Conservation (phyloP, 2,888 invertebrate species). For the Dorcus hopei region DNA sequence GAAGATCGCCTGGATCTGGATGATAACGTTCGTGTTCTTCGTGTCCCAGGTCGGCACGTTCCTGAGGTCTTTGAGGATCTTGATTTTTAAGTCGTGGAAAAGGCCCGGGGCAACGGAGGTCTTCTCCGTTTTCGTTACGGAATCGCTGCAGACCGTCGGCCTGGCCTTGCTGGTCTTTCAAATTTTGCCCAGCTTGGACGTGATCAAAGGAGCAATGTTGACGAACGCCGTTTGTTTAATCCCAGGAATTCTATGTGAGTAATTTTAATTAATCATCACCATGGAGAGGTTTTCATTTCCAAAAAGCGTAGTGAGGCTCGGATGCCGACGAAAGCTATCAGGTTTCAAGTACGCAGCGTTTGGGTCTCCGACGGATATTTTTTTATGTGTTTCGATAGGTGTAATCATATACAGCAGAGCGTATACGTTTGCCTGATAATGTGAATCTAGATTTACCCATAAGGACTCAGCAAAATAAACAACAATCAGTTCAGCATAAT, state of each 20-base stretch:
- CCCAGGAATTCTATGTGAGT: slow-evolving; percentile 62
- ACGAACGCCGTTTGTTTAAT: slow-evolving; percentile 80
- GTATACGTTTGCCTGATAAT: too few relatives aligned
- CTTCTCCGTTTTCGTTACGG: slow-evolving; percentile 62
- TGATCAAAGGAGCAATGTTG: slow-evolving; percentile 77
- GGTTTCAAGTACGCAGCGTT: too few relatives aligned
- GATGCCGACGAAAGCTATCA: too few relatives aligned
- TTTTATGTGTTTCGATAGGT: too few relatives aligned
- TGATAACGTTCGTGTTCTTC: slow-evolving; percentile 68
- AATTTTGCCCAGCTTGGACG: slow-evolving; percentile 71
- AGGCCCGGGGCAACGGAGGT: slow-evolving; percentile 58
- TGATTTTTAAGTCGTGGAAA: slow-evolving; percentile 67
- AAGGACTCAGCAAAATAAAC: too few relatives aligned
- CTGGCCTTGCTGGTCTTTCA: slow-evolving; percentile 71
- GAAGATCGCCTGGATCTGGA: slow-evolving; percentile 76
- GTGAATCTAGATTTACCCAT: too few relatives aligned
- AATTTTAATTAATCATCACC: slow-evolving; percentile 24
- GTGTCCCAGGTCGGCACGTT: slow-evolving; percentile 75
- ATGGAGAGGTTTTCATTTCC: too few relatives aligned
- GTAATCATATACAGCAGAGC: too few relatives aligned
- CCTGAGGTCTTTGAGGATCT: slow-evolving; percentile 66
- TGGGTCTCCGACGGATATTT: too few relatives aligned
- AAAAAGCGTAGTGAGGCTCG: not conserved
- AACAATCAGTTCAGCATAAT: too few relatives aligned
- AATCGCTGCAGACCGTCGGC: slow-evolving; percentile 77